Percentiles rank a stretch among this genome's conserved stretches.
These are phyloP conservation scores for Pampusana beccarii DNA, from an alignment of 2,113 vertebrate genomes.

Conservation along the genomic window DNA sequence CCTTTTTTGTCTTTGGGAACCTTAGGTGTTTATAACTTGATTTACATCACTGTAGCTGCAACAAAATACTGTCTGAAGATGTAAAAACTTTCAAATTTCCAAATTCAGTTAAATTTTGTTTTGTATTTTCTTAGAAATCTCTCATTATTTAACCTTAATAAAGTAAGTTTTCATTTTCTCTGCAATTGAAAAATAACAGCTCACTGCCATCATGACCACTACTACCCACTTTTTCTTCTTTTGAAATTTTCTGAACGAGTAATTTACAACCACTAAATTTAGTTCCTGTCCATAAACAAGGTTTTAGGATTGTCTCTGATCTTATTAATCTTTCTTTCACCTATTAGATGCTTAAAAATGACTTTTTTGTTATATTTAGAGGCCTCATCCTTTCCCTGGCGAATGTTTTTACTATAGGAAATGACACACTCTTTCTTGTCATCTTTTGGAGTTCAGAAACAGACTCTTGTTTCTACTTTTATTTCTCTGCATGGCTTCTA, in stretches of 20 bases:
- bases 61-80: background rate
- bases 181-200: background rate
- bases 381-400: background rate
- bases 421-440: background rate
- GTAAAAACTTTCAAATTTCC: background rate
- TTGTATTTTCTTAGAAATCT: background rate
- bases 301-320: background rate
- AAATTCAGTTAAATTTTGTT: background rate
- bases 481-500: background rate
- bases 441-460: background rate
- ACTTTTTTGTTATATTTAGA: background rate
- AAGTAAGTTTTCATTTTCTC: background rate
- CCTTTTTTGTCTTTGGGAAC: background rate
- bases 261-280: background rate
- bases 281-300: background rate
- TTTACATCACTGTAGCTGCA: background rate
- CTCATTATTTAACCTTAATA: background rate
- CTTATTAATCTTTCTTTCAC: background rate
- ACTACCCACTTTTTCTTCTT: background rate
- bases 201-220: background rate
- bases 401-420: background rate
- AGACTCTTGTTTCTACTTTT: background rate
- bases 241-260: background rate
- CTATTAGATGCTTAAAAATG: background rate
- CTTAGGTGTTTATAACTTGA: background rate